Evolutionary conservation across 1,140 invertebrate species (phyloP), one percentile per base, ranked within the genome.

Genomic region (Drosophila pandora): DNA sequence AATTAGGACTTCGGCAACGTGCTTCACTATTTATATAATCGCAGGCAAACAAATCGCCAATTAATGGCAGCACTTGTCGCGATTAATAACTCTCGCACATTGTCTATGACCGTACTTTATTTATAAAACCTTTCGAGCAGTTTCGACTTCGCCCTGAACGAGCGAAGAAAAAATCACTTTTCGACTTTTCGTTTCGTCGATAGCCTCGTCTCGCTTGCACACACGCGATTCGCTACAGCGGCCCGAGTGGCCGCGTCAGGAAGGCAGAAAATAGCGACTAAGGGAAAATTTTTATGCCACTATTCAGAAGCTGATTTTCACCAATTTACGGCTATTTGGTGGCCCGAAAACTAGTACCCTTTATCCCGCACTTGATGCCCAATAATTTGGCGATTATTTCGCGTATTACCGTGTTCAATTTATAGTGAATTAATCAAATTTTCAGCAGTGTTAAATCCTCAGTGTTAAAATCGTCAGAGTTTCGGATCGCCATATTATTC

Each of bases 81-180:
- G 17, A 50, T 58, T 74, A 64, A 48, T 59, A 50, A 56, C 34
- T 63, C 56, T 68, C 62, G 53, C 58, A 37, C 53, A 65, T 65
- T 58, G 58, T 71, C 21, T 73, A 70, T 59, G 79, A 60, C 62
- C 58, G 48, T 64, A 76, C 69, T 76, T 79, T 76, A 90, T 73
- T 81, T 76, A 90, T 81, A 78, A 80, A 81, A 79, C 83, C 68
- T 74, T 90, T 85, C 72, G 63, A 90, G 78, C 85, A 85, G 74
- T 85, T 90, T 90, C 85, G 83, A 90, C 85, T 90, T 90, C 85
- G 85, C 81, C 85, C 85, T 21, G 79, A 90, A 79, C 77, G 79
- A 80, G 72, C 70, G 47, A 62, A 76, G 64, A 83, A 79, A 90
- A 90, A 90, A 90, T 90, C 87, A 79, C 87, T 90, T 90, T 85